phyloP scores from a whole-genome alignment of 2,113 vertebrate genomes.

The Podarcis raffonei region DNA sequence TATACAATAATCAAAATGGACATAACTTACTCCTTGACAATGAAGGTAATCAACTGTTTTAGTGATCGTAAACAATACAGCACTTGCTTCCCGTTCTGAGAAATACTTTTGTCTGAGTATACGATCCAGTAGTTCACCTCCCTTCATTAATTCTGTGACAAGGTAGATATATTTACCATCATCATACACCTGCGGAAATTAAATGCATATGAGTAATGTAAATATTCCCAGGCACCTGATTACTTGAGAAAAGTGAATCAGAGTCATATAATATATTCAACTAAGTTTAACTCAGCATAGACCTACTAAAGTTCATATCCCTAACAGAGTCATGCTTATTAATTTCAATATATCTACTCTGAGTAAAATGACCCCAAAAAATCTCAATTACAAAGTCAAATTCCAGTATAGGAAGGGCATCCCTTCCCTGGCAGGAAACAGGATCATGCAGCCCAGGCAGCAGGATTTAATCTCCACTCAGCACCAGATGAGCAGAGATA shows the following conservation, averaged over 20 bases:
- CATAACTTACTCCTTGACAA: constrained; percentile 90
- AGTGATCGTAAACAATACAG: constrained; percentile 91
- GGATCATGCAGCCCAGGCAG: too few relatives aligned
- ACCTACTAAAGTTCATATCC: too few relatives aligned
- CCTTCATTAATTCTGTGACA: constrained; percentile 96
- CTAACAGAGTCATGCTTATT: too few relatives aligned
- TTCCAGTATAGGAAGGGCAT: too few relatives aligned
- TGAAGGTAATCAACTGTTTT: constrained; percentile 98
- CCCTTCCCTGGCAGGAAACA: neutral
- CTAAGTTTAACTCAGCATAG: neutral
- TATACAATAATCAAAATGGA: neutral
- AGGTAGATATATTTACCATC: constrained; percentile 93
- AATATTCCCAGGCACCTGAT: neutral
- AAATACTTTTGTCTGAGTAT: constrained; percentile 97
- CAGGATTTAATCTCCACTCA: too few relatives aligned
- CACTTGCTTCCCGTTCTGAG: constrained; percentile 93
- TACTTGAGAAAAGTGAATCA: neutral
- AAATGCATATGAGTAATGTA: neutral
- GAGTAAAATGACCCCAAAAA: too few relatives aligned
- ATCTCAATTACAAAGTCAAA: too few relatives aligned
- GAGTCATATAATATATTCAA: neutral
- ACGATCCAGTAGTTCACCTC: constrained; percentile 92
- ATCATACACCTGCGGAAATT: constrained; percentile 87
- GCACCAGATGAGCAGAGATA: too few relatives aligned
- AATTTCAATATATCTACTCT: too few relatives aligned